Conservation (phyloP, 2,888 invertebrate genomes). For the Drosophila cracens region DNA sequence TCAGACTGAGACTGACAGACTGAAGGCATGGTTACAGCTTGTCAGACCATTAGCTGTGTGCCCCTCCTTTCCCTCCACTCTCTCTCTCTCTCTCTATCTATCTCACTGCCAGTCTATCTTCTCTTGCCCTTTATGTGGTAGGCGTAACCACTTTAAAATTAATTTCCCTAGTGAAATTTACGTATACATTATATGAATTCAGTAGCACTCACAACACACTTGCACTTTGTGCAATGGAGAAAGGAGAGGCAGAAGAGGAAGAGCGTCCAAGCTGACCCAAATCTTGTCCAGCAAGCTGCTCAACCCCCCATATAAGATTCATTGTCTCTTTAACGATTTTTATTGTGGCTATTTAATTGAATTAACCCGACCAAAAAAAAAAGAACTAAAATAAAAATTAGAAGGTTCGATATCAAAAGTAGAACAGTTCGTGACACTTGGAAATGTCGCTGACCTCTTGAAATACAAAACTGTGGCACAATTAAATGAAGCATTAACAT, state of each 20-base stretch:
- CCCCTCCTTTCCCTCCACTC: neutral
- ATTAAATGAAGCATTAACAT: constrained; percentile 11
- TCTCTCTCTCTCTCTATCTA: neutral
- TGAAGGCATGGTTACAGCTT: constrained; percentile 63
- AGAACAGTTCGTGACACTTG: constrained; percentile 55
- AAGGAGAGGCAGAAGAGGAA: neutral
- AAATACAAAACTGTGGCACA: neutral
- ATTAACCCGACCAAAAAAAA: constrained; percentile 34
- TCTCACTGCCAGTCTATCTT: neutral
- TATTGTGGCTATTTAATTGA: constrained; percentile 38
- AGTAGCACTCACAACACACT: constrained; percentile 4
- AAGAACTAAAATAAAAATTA: neutral
- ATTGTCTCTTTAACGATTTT: constrained; percentile 31
- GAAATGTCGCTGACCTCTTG: constrained; percentile 53
- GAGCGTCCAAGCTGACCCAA: constrained; percentile 60
- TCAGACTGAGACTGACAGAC: constrained; percentile 27
- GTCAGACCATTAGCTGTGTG: constrained; percentile 60
- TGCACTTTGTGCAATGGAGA: constrained; percentile 7
- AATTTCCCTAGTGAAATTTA: constrained; percentile 80
- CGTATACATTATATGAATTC: constrained; percentile 58
- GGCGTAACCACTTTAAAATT: constrained; percentile 74
- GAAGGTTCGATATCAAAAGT: constrained; percentile 27
- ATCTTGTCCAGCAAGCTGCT: constrained; percentile 44
- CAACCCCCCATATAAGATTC: constrained; percentile 37
- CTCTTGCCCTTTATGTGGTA: neutral